phyloP scores from a whole-genome alignment of 1,140 invertebrate species.

The Aphelenchoides avenae region DNA sequence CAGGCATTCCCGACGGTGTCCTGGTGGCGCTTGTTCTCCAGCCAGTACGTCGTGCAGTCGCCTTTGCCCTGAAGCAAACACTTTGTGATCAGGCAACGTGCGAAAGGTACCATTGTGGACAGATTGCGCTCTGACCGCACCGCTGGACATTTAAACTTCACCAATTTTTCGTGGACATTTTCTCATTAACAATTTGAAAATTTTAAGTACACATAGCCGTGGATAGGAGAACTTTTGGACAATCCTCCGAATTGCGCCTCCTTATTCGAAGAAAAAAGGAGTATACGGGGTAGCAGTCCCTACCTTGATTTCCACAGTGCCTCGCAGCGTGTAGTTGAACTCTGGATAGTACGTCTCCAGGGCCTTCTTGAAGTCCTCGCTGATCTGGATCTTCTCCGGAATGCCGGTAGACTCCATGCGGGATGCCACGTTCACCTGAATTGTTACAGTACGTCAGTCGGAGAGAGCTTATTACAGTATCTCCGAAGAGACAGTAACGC shows the following conservation, averaged over 20 bases:
- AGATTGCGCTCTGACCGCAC: not conserved
- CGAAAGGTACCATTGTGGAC: too few species aligned
- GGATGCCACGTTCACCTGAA: slow-evolving; percentile 26
- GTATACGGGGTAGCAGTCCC: slow-evolving; percentile 2
- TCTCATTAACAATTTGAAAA: not conserved
- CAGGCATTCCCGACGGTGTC: too few species aligned
- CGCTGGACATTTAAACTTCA: not conserved
- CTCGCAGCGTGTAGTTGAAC: slow-evolving; percentile 28
- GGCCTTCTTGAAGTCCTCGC: slow-evolving; percentile 33
- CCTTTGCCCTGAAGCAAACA: slow-evolving; percentile 37
- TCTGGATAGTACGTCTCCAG: slow-evolving; percentile 44
- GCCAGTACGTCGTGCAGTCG: slow-evolving; percentile 41
- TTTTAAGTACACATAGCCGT: too few species aligned
- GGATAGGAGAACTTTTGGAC: slow-evolving; percentile 2
- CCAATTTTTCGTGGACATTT: not conserved
- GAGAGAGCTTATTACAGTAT: slow-evolving; percentile 73
- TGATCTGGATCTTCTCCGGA: slow-evolving; percentile 49
- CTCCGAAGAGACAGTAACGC: slow-evolving; percentile 69
- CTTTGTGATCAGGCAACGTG: slow-evolving; percentile 19
- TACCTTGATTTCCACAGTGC: slow-evolving; percentile 43
- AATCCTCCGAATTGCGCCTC: not conserved
- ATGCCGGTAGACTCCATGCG: slow-evolving; percentile 88
- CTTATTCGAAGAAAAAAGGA: not conserved
- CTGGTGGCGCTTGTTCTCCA: slow-evolving; percentile 26
- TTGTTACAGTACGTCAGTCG: slow-evolving; percentile 14